These are phyloP conservation scores for Slavum lentiscoides DNA, from an alignment of 2,888 invertebrate genomes.

Conservation along the genomic window DNA sequence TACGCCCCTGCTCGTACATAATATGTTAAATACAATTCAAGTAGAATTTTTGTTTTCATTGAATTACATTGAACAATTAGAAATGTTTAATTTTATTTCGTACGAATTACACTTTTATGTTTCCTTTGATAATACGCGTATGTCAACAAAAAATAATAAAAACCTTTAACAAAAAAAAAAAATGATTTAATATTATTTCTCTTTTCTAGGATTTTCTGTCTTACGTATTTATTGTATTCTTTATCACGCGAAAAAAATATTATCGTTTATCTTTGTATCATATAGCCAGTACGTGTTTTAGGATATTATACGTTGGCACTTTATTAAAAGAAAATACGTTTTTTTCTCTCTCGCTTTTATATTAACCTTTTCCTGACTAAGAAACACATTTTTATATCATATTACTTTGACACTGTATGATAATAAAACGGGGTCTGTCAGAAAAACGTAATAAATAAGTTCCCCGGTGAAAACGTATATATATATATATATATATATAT, in stretches of 20 bases:
- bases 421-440: slow-evolving; percentile 40
- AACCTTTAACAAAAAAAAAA: background rate
- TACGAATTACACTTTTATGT: too few relatives aligned
- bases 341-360: slow-evolving; percentile 17
- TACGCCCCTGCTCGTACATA: too few relatives aligned
- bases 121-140: too few relatives aligned
- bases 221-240: slow-evolving; percentile 7
- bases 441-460: slow-evolving; percentile 30
- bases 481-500: background rate
- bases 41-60: too few relatives aligned
- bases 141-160: too few relatives aligned
- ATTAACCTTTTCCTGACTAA: slow-evolving; percentile 45
- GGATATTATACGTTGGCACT: slow-evolving; percentile 27
- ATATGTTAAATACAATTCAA: too few relatives aligned
- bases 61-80: too few relatives aligned
- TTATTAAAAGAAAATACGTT: slow-evolving; percentile 40
- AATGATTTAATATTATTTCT: background rate
- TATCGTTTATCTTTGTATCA: slow-evolving; percentile 24
- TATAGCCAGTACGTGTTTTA: slow-evolving; percentile 13
- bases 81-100: too few relatives aligned
- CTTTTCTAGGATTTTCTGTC: slow-evolving; percentile 4
- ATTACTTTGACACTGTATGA: slow-evolving; percentile 18
- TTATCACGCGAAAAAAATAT: slow-evolving; percentile 15
- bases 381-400: slow-evolving; percentile 37
- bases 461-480: background rate